Evolutionary conservation across 2,888 invertebrate genomes (phyloP), one percentile per base, ranked within the genome.

Genomic region (Andrena hattorfiana): DNA sequence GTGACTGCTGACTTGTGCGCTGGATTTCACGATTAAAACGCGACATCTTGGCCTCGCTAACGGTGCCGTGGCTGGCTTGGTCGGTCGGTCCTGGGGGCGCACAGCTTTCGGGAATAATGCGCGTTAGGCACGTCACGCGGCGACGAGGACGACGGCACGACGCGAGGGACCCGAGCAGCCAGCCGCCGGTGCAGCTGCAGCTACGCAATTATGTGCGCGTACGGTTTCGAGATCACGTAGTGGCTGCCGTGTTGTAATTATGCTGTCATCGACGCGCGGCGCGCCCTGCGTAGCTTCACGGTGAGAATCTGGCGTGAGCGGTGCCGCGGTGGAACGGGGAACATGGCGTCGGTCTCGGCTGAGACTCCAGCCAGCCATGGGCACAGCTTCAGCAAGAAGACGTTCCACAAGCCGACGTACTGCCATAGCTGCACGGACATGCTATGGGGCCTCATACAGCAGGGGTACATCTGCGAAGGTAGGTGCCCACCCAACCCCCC

Each of bases 391-490:
- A 97, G 97, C 95, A 99, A 99, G 97, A 99, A 99, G 96, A 99
- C 99, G 95, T 99, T 99, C 96, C 99, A 99, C 96, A 99, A 99
- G 96, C 99, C 99, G 95, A 99, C 99, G 94, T 99, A 99, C 96
- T 99, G 99, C 96, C 99, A 99, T 96, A 99, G 99, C 96, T 99
- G 99, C 96, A 98, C 99, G 95, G 99, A 99, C 95, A 97, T 99
- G 97, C 97, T 99, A 94, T 99, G 99, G 99, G 99, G 99, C 95
- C 97, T 99, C 95, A 98, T 99, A 95, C 99, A 99, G 95, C 99
- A 99, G 96, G 99, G 99, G 95, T 99, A 98, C 96, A 98, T 98
- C 95, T 99, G 99, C 96, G 99, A 99, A 98, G 99, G 99, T 99
- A 90, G 79, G 89, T 49, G 54, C 51, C 16, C 26, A 60, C 42